phyloP scores from a whole-genome alignment of 2,113 vertebrate species.

The Chloroceryle aenea region DNA sequence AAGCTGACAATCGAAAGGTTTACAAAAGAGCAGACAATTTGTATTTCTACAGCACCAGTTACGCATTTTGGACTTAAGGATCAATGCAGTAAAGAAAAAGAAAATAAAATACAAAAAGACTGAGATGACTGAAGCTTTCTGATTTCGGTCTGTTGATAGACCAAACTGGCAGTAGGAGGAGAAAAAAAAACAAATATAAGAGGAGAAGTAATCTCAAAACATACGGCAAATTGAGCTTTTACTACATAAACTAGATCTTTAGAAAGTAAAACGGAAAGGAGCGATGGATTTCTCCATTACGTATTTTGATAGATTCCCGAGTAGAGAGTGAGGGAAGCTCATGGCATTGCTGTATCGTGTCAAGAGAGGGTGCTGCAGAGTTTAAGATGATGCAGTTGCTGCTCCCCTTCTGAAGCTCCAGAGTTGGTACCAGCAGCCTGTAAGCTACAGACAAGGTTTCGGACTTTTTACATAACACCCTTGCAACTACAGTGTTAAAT shows the following conservation, averaged over 20 bases:
- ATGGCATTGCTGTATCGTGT: background rate
- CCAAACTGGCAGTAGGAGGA: background rate
- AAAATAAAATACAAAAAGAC: background rate
- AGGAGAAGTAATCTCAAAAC: background rate
- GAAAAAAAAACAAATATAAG: background rate
- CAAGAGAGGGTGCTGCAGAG: conserved; percentile 81
- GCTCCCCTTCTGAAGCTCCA: background rate
- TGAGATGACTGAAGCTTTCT: background rate
- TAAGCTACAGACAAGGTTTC: background rate
- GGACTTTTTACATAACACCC: conserved; percentile 49
- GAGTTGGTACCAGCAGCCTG: background rate
- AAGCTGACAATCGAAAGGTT: conserved; percentile 65
- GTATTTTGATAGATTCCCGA: background rate
- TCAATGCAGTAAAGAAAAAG: conserved; percentile 3
- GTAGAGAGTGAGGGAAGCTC: background rate
- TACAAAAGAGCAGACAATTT: conserved; percentile 59
- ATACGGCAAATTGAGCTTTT: background rate
- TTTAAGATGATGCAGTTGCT: conserved; percentile 50
- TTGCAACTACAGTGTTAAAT: conserved; percentile 50
- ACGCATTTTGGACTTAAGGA: conserved; percentile 34
- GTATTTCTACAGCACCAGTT: conserved; percentile 53
- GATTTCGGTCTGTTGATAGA: background rate
- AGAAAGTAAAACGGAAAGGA: background rate
- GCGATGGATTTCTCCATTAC: background rate
- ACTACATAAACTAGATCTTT: background rate